Evolutionary conservation across 2,888 invertebrate genomes (phyloP), one percentile per base, ranked within the genome.

Genomic region (Ashinkailepas kermadecensis): DNA sequence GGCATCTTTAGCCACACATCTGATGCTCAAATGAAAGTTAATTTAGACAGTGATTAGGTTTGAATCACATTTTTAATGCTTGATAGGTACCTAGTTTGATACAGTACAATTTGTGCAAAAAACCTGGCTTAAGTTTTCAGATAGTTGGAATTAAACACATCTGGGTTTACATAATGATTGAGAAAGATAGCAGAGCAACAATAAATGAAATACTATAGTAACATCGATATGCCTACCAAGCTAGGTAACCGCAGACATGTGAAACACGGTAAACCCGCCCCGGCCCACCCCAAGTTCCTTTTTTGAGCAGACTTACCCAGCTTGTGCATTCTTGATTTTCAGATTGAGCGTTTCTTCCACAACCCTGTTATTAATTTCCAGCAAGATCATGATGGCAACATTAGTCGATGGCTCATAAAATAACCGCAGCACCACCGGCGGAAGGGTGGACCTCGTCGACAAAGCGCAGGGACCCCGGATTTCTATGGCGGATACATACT

Each of bases 281-380:
- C 67, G 78, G 62, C 23, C 82, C 78, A 81, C 39, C 57, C 78
- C 2, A 39, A 39, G 39, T 39, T 39, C 39, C 39, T n/a, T 59
- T 18, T 80, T 25, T n/a, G 74, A 59, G 80, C 80, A 58, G 87
- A 92, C 94, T 92, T 90, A 99, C 99, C 97, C 97, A 87, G 95
- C 94, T 89, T 94, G 91, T 87, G 95, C 95, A 92, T 97, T 97
- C 90, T 93, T 95, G 90, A 97, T 97, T 92, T 98, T 98, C 86
- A 95, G 92, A 87, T 93, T 92, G 88, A 99, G 91, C 83, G 97
- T 96, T 90, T 99, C 99, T 91, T 97, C 97, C 87, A 99, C 94
- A 90, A 99, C 97, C 89, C 97, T 94, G 91, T 99, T 99, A 91
- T 98, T 96, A 90, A 97, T 97, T 92, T 99, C 99, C 88, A 99